Evolutionary conservation across 2,888 invertebrate genomes (phyloP).

Genomic region (Drosophila pullipes): DNA sequence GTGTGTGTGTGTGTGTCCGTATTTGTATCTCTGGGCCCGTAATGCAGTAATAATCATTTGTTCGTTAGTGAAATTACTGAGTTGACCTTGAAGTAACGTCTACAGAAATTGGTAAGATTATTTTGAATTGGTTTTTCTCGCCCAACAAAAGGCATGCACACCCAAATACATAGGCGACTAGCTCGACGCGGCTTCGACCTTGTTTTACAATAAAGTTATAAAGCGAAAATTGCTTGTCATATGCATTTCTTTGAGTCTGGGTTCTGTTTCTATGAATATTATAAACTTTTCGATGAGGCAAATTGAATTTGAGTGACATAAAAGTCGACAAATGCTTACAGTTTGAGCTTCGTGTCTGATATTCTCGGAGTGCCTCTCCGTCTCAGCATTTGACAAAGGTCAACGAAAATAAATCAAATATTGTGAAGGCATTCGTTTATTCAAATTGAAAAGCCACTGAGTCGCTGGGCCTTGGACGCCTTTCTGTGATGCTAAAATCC

Average conservation of each 20-base stretch:
- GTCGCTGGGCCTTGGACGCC: slow-evolving; percentile 25
- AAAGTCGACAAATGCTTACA: slow-evolving; percentile 60
- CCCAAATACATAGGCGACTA: background rate
- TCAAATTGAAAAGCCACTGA: slow-evolving; percentile 75
- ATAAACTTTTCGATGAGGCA: slow-evolving; percentile 56
- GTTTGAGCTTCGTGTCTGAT: slow-evolving; percentile 27
- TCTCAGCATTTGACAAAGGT: slow-evolving; percentile 70
- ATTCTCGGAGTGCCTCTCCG: background rate
- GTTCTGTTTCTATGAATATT: slow-evolving; percentile 55
- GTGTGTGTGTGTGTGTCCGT: slow-evolving; percentile 13
- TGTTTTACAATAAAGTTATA: slow-evolving; percentile 67
- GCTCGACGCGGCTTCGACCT: slow-evolving; percentile 36
- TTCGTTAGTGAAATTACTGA: slow-evolving; percentile 72
- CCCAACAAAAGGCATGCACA: slow-evolving; percentile 25
- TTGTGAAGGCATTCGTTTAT: slow-evolving; percentile 69
- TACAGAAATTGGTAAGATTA: slow-evolving; percentile 74
- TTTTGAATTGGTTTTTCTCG: slow-evolving; percentile 71
- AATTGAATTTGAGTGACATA: slow-evolving; percentile 73
- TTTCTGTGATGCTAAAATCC: slow-evolving; percentile 44
- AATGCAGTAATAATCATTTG: slow-evolving; percentile 80
- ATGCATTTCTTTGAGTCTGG: slow-evolving; percentile 17
- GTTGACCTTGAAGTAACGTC: slow-evolving; percentile 69
- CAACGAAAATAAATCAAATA: slow-evolving; percentile 79
- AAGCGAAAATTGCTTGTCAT: slow-evolving; percentile 73
- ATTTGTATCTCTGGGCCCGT: slow-evolving; percentile 30